Evolutionary conservation across 2,113 vertebrate genomes (phyloP), one percentile per base, ranked within the genome.

Genomic region (Oophaga pumilio): DNA sequence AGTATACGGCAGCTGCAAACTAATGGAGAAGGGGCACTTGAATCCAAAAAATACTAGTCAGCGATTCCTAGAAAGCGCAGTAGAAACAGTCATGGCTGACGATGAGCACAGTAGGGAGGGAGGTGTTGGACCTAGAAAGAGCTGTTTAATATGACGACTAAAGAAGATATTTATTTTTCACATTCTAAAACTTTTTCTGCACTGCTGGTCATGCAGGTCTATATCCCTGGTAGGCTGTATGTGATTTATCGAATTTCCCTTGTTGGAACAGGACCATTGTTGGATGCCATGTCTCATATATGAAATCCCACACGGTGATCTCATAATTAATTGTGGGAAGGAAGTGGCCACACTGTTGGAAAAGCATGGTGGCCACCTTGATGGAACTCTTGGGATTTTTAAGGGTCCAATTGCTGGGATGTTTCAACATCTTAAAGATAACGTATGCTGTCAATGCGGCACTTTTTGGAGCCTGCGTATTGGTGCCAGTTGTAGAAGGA

Each of bases 1-100:
- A 15, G 76, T 71, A 80, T 49, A 71, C 17, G 77, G 85, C 76
- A 24, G 14, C 50, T 33, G 69, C 24, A 56, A 71, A 24, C 43
- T 52, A 87, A 66, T 57, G 62, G 24, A 80, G 85, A 33, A 53
- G 64, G 71, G 17, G 60, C 62, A 82, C n/a, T 8, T 14, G 49
- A 74, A 24, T 52, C 18, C 52, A 13, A 53, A 68, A 64, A 66
- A 68, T 83, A 53, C 66, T 26, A 52, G 50, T 26, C 49, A 82
- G n/a, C 6, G 10, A 82, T 82, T 49, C 33, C 18, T 49, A 64
- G 28, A 64, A 64, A 62, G n/a, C 7, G 0, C 12, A 15, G 12
- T 3, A 17, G 24, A 78, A 5, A 62, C 14, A 4, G 15, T 71
- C 28, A 73, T 73, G 64, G 64, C 10, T 26, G 12, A 15, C 1